phyloP scores from a whole-genome alignment of 2,888 invertebrate genomes.

The Hirudinaria manillensis region DNA sequence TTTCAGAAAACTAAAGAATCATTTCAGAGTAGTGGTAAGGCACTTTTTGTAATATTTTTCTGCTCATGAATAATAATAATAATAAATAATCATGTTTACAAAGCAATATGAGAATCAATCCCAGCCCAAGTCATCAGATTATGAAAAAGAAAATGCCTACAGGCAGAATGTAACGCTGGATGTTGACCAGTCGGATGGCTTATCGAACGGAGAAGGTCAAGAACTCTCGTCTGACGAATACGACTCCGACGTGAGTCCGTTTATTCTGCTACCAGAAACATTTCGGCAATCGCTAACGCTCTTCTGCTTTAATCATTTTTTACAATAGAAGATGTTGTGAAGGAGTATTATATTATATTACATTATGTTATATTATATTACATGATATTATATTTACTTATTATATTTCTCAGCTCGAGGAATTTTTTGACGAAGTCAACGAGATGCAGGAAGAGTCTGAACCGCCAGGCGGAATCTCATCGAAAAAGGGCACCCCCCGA shows the following conservation, averaged over 20 bases:
- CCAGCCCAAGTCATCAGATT: neutral
- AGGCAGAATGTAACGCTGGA: conserved; percentile 17
- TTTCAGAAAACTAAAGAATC: conserved; percentile 19
- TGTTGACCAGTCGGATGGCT: neutral
- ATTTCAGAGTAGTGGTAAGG: conserved; percentile 18
- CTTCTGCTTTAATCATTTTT: too few species aligned
- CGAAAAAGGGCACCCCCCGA: neutral
- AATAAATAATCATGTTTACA: too few species aligned
- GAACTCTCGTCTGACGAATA: neutral
- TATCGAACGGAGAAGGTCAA: conserved; percentile 7
- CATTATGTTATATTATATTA: neutral
- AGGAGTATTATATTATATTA: neutral
- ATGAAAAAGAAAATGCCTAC: conserved; percentile 13
- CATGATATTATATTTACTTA: neutral
- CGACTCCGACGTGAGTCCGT: conserved; percentile 21
- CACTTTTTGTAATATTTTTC: neutral
- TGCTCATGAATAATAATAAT: too few species aligned
- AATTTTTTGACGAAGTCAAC: conserved; percentile 4
- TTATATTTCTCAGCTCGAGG: conserved; percentile 1
- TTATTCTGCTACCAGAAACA: neutral
- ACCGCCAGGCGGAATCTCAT: neutral
- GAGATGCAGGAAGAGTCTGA: neutral
- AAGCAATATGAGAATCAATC: too few species aligned
- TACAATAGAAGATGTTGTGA: too few species aligned
- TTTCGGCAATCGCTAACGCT: neutral